phyloP scores from a whole-genome alignment of 2,888 invertebrate species.

The Papilio protenor region DNA sequence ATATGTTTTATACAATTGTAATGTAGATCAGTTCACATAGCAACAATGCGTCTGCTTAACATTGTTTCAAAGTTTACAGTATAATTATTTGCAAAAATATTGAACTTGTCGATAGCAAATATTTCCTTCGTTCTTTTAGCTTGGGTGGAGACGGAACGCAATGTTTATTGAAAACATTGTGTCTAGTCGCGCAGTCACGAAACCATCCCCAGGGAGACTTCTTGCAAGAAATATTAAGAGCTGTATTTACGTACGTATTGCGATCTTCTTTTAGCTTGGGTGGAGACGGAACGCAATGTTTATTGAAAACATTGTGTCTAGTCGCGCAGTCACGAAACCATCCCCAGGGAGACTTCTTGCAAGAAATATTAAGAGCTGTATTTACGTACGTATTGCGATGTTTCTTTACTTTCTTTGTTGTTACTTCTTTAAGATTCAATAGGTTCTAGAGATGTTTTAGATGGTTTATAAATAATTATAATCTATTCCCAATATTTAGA shows the following conservation, averaged over 20 bases:
- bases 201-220: slow-evolving; percentile 81
- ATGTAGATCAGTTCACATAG: not conserved
- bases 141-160: slow-evolving; percentile 83
- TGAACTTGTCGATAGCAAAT: slow-evolving; percentile 38
- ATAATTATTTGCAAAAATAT: slow-evolving; percentile 37
- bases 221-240: slow-evolving; percentile 86
- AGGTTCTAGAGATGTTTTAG: not conserved
- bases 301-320: slow-evolving; percentile 87
- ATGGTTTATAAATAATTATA: not conserved
- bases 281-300: slow-evolving; percentile 84
- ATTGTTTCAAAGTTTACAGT: slow-evolving; percentile 14
- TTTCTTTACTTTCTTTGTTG: not conserved
- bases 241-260: slow-evolving; percentile 86
- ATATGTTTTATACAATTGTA: not conserved
- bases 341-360: slow-evolving; percentile 84
- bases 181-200: slow-evolving; percentile 83
- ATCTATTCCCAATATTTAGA: too few relatives aligned
- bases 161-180: slow-evolving; percentile 87
- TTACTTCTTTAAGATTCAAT: not conserved
- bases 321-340: slow-evolving; percentile 79
- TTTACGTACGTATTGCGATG: slow-evolving; percentile 84
- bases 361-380: slow-evolving; percentile 86
- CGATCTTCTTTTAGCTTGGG: slow-evolving; percentile 60
- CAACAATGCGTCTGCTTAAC: not conserved
- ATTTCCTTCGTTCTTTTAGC: slow-evolving; percentile 63